Percentiles rank a stretch among this genome's conserved stretches.
Conservation (phyloP, 2,888 invertebrate genomes). For the Spialia ferax region DNA sequence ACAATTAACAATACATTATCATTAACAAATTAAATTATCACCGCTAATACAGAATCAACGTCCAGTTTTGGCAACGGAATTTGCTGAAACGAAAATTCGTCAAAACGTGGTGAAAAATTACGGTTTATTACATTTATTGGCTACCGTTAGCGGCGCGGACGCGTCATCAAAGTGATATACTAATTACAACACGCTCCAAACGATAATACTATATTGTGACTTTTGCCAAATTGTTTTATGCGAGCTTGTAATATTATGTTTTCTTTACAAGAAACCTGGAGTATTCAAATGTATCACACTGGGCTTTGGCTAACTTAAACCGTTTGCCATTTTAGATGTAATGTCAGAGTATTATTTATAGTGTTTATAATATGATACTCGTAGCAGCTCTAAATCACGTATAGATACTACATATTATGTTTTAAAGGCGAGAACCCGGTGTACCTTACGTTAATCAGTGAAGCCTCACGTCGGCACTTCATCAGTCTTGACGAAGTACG, state of each 20-base stretch:
- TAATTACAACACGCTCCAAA: conserved; percentile 7
- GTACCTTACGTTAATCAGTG: no score
- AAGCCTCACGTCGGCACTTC: no score
- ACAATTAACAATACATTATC: no score
- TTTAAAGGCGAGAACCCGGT: no score
- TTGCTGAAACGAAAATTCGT: conserved; percentile 19
- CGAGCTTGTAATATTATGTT: not conserved
- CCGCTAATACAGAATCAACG: not conserved
- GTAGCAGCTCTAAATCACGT: no score
- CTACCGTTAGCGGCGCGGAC: conserved; percentile 2
- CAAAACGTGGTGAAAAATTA: conserved; percentile 23
- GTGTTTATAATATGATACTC: no score
- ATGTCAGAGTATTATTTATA: no score
- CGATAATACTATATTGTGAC: not conserved
- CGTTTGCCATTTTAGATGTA: no score
- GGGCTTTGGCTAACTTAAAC: no score
- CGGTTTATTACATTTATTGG: conserved; percentile 16
- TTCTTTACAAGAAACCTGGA: not conserved
- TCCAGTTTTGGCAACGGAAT: not conserved
- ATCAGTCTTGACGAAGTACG: no score
- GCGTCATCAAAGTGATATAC: conserved; percentile 21
- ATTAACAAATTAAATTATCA: not conserved
- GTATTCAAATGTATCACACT: not conserved
- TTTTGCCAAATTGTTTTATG: not conserved
- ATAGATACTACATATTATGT: no score